Evolutionary conservation across 2,888 invertebrate species (phyloP), one percentile per base, ranked within the genome.

Genomic region (Meiosimyza platycephala): DNA sequence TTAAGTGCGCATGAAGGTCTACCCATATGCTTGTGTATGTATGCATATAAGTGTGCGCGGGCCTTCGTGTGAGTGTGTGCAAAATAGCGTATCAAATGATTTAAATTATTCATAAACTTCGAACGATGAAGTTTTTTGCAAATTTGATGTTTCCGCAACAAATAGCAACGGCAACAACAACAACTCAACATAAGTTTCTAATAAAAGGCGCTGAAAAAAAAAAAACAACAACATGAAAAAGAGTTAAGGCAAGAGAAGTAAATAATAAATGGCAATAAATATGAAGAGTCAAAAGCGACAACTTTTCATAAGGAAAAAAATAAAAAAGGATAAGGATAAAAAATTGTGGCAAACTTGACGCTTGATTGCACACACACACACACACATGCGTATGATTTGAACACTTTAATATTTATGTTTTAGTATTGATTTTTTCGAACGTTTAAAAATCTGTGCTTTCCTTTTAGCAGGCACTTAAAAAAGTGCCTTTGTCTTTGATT

Each of bases 261-360:
- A 40, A 62, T 62, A 62, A 62, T 62, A 62, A 62, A 62, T 40
- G 40, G 28, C 60, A 62, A 62, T 62, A 62, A 62, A 62, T 40
- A 33, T 62, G 15, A 40, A 64, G 64, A 51, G 51, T 40, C 50
- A 33, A 40, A 64, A 50, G 22, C 15, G 51, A 15, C 28, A 57
- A 57, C 57, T 57, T 55, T 55, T 28, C 40, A 6, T 40, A 1
- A 40, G 40, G 2, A 40, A 40, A 40, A 40, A 57, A 57, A 57
- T 28, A 28, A 57, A 57, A 57, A 57, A 18, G 5, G 2, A 12
- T 16, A 57, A 7, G 22, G 40, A 18, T 13, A 28, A 18, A 57
- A 57, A 57, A 57, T 12, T 12, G 22, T 5, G 12, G 22, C 18
- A 22, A 55, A 22, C 18, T 22, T 5, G n/a, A 55, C 55, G 55